Evolutionary conservation across 2,113 vertebrate genomes (phyloP).

Genomic region (Calyptomena viridis): DNA sequence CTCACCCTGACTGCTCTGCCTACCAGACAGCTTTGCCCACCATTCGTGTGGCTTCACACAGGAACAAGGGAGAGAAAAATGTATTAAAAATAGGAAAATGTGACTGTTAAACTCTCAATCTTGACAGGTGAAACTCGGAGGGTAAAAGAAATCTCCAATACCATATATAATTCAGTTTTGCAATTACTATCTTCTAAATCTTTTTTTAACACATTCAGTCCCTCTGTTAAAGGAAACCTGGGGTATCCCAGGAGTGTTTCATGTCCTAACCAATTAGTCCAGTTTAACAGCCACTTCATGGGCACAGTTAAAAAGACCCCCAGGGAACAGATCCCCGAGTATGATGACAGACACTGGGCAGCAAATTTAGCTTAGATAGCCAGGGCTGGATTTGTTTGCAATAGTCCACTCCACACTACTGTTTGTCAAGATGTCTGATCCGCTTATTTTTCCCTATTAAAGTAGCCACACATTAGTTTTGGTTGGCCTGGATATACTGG

Average conservation of each 20-base stretch:
- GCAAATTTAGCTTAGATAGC: not conserved
- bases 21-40: not conserved
- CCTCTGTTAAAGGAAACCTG: not conserved
- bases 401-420: not conserved
- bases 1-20: not conserved
- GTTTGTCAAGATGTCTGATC: not conserved
- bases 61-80: not conserved
- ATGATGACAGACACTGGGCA: not conserved
- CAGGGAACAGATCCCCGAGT: not conserved
- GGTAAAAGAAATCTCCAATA: not conserved
- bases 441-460: not conserved
- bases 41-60: not conserved
- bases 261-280: not conserved
- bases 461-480: not conserved
- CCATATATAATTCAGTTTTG: not conserved
- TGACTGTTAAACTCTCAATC: not conserved
- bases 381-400: not conserved
- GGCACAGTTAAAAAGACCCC: not conserved
- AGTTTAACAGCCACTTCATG: not conserved
- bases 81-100: conserved; percentile 48
- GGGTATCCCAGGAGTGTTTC: not conserved
- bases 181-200: not conserved
- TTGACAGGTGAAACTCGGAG: not conserved
- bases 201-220: not conserved
- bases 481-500: not conserved